Conservation (phyloP, 1,140 invertebrate species). For the Heliothis virescens region DNA sequence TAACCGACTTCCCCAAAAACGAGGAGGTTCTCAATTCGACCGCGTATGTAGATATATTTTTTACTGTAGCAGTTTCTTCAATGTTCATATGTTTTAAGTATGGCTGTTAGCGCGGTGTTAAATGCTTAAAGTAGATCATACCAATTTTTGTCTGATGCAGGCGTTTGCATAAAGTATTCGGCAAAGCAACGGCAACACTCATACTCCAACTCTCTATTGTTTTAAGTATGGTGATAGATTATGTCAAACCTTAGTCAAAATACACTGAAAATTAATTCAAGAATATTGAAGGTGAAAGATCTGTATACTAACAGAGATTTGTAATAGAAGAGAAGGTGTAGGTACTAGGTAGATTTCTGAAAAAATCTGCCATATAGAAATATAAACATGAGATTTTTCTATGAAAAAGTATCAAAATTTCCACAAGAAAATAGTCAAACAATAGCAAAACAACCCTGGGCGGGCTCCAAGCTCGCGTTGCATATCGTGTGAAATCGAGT, state of each 20-base stretch:
- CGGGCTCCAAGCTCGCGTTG: slow-evolving; percentile 30
- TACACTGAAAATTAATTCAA: too few species aligned
- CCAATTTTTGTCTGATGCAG: slow-evolving; percentile 8
- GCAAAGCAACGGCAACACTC: not conserved
- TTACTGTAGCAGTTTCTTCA: too few species aligned
- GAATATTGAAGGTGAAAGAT: too few species aligned
- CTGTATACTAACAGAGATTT: too few species aligned
- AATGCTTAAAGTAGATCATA: slow-evolving; percentile 49
- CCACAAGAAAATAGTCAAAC: slow-evolving; percentile 23
- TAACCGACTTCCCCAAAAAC: too few species aligned
- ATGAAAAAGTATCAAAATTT: not conserved
- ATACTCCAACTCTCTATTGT: too few species aligned
- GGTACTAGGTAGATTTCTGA: too few species aligned
- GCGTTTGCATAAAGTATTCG: slow-evolving; percentile 4
- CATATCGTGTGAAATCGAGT: slow-evolving; percentile 57
- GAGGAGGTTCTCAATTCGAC: too few species aligned
- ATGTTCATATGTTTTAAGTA: slow-evolving; percentile 37
- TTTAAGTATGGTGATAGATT: too few species aligned
- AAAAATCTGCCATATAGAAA: not conserved
- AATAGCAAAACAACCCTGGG: slow-evolving; percentile 42
- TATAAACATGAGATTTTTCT: not conserved
- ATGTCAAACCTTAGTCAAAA: too few species aligned
- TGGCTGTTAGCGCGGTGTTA: slow-evolving; percentile 42
- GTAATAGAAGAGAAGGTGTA: too few species aligned
- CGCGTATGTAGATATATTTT: too few species aligned